Base-by-base conservation (phyloP, 2,797 vertebrate genomes). In the Gastrophryne carolinensis region DNA sequence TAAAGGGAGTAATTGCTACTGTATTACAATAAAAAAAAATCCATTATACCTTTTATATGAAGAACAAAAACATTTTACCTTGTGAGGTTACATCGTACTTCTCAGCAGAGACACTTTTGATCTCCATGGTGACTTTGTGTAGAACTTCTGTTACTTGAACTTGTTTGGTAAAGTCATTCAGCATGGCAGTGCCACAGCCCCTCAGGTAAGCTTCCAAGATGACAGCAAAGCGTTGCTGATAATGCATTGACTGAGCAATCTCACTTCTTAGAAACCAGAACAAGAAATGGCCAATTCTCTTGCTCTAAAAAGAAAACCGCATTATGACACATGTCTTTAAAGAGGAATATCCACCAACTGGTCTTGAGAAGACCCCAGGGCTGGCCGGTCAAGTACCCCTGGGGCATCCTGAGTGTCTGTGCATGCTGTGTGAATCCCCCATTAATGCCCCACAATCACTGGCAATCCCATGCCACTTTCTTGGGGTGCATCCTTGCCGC, bases 221-320 rank as follows among this genome's bases (percentile, higher is more conserved):
- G 62, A 99, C 95, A 0, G 97, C 95, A 11, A 97, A 99, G 58
- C 98, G 91, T 87, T 98, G 96, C 60, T 97, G 97, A 83, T 99
- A 98, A 81, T 99, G 96, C 93, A 95, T 95, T 50, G 97, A 99
- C 83, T 98, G 96, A 23, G 96, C 96, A 6, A 99, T 99, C 89
- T 99, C 97, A 3, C 98, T 99, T 83, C 97, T 93, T 83, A 99
- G 86, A 87, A 98, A 99, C 98, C 98, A 99, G 89, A 99, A 99
- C 79, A 99, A 89, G 81, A 99, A 99, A 82, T 99, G 97, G 19
- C 98, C 98, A 0, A 98, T 98, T 53, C 97, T 92, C 83, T 98
- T 99, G 85, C 98, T 98, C 98, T 99, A 86, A 15, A 67, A 47
- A 32, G 67, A 83, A n/a, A 83, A 84, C 80, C 81, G 67, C 12